A percentile compares a stretch with the other conserved stretches of the same genome.
phyloP scores from a whole-genome alignment of 2,888 invertebrate genomes.

The Dendrolimus pini region DNA sequence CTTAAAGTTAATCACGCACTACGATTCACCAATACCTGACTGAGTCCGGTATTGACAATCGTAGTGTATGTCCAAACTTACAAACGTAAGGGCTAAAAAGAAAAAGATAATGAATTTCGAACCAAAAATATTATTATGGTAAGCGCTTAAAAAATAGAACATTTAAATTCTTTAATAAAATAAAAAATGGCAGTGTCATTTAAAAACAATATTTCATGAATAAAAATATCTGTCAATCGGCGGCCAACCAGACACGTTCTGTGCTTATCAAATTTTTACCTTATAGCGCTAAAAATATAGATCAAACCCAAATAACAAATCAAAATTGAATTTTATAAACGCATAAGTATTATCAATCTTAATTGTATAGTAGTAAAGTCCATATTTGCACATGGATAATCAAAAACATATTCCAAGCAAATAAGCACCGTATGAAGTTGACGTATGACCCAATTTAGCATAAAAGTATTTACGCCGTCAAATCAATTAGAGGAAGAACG shows the following conservation, averaged over 20 bases:
- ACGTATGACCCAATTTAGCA: too few relatives aligned
- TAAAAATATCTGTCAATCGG: background rate
- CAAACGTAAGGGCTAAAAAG: too few relatives aligned
- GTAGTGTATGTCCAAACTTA: too few relatives aligned
- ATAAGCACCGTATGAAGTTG: too few relatives aligned
- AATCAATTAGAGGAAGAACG: conserved; percentile 64
- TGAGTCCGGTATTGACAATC: too few relatives aligned
- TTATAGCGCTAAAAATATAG: background rate
- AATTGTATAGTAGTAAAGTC: background rate
- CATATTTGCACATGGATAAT: background rate
- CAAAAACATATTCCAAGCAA: background rate
- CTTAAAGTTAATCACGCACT: too few relatives aligned
- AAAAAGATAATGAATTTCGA: too few relatives aligned
- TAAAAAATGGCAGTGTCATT: background rate
- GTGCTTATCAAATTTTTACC: background rate
- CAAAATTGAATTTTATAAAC: background rate
- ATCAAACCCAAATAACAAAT: background rate
- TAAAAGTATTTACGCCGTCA: conserved; percentile 20
- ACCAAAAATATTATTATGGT: too few relatives aligned
- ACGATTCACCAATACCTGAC: too few relatives aligned
- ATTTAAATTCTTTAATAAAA: background rate
- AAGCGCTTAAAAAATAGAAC: too few relatives aligned
- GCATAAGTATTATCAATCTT: background rate
- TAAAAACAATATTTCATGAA: background rate
- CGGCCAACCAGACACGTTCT: background rate